Evolutionary conservation across 2,797 vertebrate species (phyloP).

Genomic region (Apogon hyalosoma): DNA sequence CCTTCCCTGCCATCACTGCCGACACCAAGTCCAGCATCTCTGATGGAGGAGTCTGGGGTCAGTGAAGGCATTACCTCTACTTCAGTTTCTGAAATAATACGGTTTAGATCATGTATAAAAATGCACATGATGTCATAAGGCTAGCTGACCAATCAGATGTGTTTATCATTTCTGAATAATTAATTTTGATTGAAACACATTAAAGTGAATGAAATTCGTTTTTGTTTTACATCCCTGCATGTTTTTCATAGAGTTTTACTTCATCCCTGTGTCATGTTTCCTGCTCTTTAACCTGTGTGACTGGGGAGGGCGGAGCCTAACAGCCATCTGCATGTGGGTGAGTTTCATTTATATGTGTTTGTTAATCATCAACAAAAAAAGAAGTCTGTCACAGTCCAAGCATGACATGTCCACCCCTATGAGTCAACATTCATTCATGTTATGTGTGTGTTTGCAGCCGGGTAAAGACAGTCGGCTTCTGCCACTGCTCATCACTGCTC

Average conservation of each 20-base stretch:
- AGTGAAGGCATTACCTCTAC: neutral
- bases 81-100: neutral
- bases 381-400: neutral
- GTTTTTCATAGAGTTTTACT: slow-evolving; percentile 78
- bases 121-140: too few relatives aligned
- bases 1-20: slow-evolving; percentile 87
- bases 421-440: accelerated
- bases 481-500: slow-evolving; percentile 79
- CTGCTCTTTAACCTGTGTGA: slow-evolving; percentile 93
- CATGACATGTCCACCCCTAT: neutral
- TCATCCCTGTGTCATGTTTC: slow-evolving; percentile 92
- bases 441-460: slow-evolving; percentile 71
- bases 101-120: too few relatives aligned
- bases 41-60: slow-evolving; percentile 78
- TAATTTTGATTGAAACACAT: too few relatives aligned
- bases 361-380: too few relatives aligned
- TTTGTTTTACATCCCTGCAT: too few relatives aligned
- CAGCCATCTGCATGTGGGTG: slow-evolving; percentile 90
- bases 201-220: too few relatives aligned
- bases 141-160: too few relatives aligned
- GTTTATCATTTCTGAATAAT: too few relatives aligned
- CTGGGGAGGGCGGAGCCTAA: slow-evolving; percentile 92
- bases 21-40: slow-evolving; percentile 72
- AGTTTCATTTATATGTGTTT: slow-evolving; percentile 57
- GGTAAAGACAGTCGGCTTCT: slow-evolving; percentile 86